phyloP scores from a whole-genome alignment of 2,888 invertebrate genomes.

The Rhodophaea formosa region DNA sequence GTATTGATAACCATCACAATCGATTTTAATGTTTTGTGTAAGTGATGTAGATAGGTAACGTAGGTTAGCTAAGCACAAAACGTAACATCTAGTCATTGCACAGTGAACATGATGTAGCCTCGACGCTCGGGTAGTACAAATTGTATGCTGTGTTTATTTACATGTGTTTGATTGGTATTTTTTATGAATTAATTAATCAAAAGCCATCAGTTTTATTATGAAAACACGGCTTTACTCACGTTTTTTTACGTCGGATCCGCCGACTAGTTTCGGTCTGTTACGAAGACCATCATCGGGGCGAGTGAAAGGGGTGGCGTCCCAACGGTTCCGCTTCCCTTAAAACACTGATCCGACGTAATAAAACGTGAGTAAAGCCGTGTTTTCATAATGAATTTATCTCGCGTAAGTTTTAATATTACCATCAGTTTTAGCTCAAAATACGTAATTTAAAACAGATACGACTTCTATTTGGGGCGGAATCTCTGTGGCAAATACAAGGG shows the following conservation, averaged over 20 bases:
- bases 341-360: no score
- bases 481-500: not conserved
- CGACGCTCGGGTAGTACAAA: conserved; percentile 32
- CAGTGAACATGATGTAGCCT: conserved; percentile 27
- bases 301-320: no score
- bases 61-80: conserved; percentile 27
- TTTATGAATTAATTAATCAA: not conserved
- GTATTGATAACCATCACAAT: not conserved
- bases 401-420: no score
- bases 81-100: conserved; percentile 45
- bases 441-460: not conserved
- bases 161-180: conserved; percentile 7
- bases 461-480: not conserved
- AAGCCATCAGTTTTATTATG: not conserved
- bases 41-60: not conserved
- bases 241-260: no score
- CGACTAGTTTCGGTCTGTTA: no score
- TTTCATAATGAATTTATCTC: no score
- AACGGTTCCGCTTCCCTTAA: no score
- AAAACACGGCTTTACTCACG: no score
- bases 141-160: conserved; percentile 17
- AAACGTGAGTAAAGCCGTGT: no score
- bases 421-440: not conserved
- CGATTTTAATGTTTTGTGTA: not conserved
- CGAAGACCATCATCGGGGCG: no score